Evolutionary conservation across 2,797 vertebrate species (phyloP).

Genomic region (Phoebastria nigripes): DNA sequence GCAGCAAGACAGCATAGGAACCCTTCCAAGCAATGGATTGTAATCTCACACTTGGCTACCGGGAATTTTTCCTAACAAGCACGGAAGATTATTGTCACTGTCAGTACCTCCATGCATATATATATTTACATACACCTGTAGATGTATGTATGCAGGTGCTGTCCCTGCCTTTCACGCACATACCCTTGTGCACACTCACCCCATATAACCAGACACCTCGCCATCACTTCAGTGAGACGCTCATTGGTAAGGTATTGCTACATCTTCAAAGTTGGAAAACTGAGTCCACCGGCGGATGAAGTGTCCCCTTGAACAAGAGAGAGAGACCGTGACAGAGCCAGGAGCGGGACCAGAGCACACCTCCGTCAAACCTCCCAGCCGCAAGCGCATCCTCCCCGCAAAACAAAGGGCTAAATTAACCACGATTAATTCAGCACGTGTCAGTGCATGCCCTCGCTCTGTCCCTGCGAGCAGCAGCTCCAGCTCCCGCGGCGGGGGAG

Average conservation of each 20-base stretch:
- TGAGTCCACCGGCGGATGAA: not conserved
- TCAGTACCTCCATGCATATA: too few relatives aligned
- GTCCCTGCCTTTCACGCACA: not conserved
- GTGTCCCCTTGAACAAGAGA: not conserved
- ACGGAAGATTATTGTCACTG: not conserved
- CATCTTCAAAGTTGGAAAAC: not conserved
- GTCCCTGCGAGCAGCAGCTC: not conserved
- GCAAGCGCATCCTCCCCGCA: not conserved
- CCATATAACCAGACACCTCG: accelerated
- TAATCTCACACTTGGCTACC: not conserved
- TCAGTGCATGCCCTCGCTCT: not conserved
- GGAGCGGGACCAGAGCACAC: not conserved
- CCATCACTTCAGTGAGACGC: too few relatives aligned
- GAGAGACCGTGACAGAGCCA: not conserved
- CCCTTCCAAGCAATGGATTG: not conserved
- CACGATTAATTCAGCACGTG: not conserved
- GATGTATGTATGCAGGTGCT: not conserved
- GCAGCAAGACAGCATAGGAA: not conserved
- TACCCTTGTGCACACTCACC: not conserved
- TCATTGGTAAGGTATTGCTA: not conserved
- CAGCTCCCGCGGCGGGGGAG: not conserved
- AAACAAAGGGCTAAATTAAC: constrained; percentile 18
- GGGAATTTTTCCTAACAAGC: not conserved
- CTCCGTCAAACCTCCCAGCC: not conserved
- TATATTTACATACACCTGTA: not conserved